These are phyloP conservation scores for Pterocles gutturalis DNA, from an alignment of 2,113 vertebrate species.

Conservation along the genomic window DNA sequence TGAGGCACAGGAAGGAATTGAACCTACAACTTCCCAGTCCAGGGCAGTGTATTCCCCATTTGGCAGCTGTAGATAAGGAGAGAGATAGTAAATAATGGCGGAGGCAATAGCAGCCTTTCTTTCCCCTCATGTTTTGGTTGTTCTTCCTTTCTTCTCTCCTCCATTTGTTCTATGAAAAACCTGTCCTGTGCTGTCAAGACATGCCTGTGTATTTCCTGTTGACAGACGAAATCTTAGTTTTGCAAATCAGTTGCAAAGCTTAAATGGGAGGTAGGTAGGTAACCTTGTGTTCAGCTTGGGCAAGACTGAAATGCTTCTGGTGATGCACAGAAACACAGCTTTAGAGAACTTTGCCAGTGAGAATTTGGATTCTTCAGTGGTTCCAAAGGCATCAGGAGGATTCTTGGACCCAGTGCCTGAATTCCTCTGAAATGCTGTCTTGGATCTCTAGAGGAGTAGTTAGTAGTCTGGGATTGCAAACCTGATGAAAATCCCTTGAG, in stretches of 20 bases:
- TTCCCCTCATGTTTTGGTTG: neutral
- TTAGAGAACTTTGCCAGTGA: neutral
- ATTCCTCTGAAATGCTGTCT: neutral
- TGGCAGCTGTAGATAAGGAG: neutral
- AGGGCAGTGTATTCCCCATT: neutral
- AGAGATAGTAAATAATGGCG: neutral
- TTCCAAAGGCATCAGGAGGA: neutral
- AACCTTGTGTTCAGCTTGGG: neutral
- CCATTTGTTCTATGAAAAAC: neutral
- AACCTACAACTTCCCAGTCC: neutral
- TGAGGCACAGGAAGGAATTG: neutral
- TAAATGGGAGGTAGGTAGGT: neutral
- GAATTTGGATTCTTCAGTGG: neutral
- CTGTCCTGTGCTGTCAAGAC: conserved; percentile 18
- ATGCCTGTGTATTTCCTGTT: neutral
- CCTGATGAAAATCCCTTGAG: neutral
- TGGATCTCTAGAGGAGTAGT: neutral
- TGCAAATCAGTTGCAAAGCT: neutral
- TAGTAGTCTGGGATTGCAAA: neutral
- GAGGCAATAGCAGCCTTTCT: neutral
- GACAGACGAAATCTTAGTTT: neutral
- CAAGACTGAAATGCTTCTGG: neutral
- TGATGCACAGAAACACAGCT: neutral
- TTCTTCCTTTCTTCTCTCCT: no score
- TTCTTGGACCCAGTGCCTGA: neutral